phyloP scores from a whole-genome alignment of 2,113 vertebrate species.

The Perca flavescens region DNA sequence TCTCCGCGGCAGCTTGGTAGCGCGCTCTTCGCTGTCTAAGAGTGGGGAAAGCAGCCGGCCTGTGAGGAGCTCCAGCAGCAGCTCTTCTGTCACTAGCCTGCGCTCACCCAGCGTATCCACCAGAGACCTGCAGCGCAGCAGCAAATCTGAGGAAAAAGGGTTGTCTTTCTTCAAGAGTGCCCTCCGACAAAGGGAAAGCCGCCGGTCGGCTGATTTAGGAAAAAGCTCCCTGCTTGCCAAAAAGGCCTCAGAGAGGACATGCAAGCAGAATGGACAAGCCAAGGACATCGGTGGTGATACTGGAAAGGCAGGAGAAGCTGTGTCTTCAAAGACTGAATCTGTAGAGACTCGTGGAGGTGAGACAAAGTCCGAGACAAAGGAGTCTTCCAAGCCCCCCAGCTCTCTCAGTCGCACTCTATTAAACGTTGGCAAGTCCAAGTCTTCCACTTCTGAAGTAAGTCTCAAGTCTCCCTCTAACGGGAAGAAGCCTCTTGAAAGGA shows the following conservation, averaged over 20 bases:
- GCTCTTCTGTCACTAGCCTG: conserved; percentile 93
- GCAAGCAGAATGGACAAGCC: conserved; percentile 81
- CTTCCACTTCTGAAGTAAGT: conserved; percentile 88
- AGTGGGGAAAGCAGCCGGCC: conserved; percentile 69
- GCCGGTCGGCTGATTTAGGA: conserved; percentile 94
- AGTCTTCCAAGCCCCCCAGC: conserved; percentile 83
- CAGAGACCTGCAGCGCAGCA: conserved; percentile 89
- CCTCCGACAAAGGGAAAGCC: conserved; percentile 94
- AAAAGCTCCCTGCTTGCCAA: conserved; percentile 91
- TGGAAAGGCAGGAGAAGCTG: conserved; percentile 63
- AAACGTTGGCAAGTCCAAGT: conserved; percentile 90
- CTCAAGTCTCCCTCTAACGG: conserved; percentile 85
- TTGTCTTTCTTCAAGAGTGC: conserved; percentile 96
- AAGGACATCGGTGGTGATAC: conserved; percentile 77
- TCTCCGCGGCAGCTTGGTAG: conserved; percentile 75
- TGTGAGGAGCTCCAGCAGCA: conserved; percentile 89
- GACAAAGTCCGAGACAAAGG: conserved; percentile 79
- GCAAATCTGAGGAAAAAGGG: conserved; percentile 95
- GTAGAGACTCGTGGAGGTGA: conserved; percentile 70
- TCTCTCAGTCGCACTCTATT: conserved; percentile 90
- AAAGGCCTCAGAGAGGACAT: conserved; percentile 85
- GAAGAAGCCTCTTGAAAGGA: conserved; percentile 89
- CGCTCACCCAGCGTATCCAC: conserved; percentile 86
- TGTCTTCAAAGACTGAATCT: conserved; percentile 69
- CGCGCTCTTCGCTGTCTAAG: conserved; percentile 82